phyloP scores from a whole-genome alignment of 1,140 invertebrate genomes.

The Camponotus vicinus region DNA sequence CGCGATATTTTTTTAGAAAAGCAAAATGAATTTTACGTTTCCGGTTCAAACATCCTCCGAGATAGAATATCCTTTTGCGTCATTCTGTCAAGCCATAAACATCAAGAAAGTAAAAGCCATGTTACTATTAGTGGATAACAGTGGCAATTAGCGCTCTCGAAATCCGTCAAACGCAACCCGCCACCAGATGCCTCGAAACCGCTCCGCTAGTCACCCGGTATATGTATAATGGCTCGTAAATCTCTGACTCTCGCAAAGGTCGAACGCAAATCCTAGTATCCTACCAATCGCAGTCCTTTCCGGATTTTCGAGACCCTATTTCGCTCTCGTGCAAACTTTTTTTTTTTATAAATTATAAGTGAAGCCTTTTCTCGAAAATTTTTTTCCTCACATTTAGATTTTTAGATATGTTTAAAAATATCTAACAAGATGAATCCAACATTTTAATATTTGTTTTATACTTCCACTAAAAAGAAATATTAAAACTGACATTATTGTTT shows the following conservation, averaged over 20 bases:
- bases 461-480: not conserved
- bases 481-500: no score
- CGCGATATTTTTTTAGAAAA: not conserved
- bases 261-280: conserved; percentile 15
- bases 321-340: not conserved
- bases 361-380: not conserved
- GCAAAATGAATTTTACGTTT: not conserved
- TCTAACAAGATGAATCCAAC: not conserved
- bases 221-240: conserved; percentile 70
- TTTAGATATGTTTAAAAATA: not conserved
- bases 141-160: conserved; percentile 71
- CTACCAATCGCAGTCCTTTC: not conserved
- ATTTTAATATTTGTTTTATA: not conserved
- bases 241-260: conserved; percentile 63
- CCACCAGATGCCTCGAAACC: conserved; percentile 61
- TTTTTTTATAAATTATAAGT: not conserved
- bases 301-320: not conserved
- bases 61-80: not conserved
- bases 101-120: not conserved
- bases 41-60: not conserved
- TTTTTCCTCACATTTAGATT: not conserved
- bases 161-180: conserved; percentile 60
- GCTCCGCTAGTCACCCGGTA: conserved; percentile 42
- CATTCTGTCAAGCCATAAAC: not conserved
- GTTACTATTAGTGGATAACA: conserved; percentile 51